A percentile compares a stretch with the other conserved stretches of the same genome.
Conservation (phyloP, 2,888 invertebrate species). For the Adineta ricciae region DNA sequence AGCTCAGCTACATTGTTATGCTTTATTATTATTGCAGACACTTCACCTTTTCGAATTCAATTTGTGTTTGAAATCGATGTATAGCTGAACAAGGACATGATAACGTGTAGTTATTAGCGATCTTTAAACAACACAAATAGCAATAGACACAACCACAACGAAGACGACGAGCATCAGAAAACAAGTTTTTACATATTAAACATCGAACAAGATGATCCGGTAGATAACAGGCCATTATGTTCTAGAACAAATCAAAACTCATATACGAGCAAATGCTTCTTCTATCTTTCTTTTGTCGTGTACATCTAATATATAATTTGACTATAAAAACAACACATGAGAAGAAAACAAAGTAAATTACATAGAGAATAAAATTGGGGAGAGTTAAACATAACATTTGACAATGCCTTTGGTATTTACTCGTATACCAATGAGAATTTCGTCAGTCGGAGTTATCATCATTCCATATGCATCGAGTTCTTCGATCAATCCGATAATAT, state of each 20-base stretch:
- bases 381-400: neutral
- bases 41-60: neutral
- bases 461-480: neutral
- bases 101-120: neutral
- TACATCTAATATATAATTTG: neutral
- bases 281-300: neutral
- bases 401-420: neutral
- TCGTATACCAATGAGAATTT: neutral
- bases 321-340: too few species aligned
- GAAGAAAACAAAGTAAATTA: neutral
- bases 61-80: neutral
- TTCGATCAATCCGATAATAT: neutral
- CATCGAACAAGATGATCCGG: conserved; percentile 7
- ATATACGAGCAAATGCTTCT: neutral
- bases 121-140: neutral
- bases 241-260: neutral
- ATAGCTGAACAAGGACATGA: neutral
- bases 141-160: neutral
- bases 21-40: too few species aligned
- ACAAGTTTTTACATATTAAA: neutral
- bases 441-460: neutral
- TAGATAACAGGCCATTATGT: neutral
- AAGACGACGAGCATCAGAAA: conserved; percentile 9
- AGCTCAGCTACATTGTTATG: too few species aligned
- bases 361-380: neutral